These are phyloP conservation scores for Gobius niger DNA, from an alignment of 2,113 vertebrate species.

Conservation along the genomic window DNA sequence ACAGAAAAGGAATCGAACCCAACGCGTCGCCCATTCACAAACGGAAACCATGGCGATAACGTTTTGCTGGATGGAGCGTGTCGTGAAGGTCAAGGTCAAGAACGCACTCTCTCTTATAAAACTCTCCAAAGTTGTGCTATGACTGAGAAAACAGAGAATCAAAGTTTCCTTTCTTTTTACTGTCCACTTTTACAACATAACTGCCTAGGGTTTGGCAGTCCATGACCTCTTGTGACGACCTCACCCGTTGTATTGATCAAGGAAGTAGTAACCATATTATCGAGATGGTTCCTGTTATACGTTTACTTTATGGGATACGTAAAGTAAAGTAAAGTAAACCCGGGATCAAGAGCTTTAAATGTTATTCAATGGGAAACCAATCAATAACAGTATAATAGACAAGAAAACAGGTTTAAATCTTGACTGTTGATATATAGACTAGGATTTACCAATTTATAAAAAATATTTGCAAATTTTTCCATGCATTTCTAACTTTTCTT, in stretches of 20 bases:
- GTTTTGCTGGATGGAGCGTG: not conserved
- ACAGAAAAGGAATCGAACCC: too few species aligned
- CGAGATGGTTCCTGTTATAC: not conserved
- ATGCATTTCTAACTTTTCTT: not conserved
- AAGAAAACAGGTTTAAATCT: too few species aligned
- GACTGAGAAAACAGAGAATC: not conserved
- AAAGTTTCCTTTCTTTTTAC: conserved; percentile 9
- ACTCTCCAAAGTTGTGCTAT: not conserved
- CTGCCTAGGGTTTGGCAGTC: conserved; percentile 13
- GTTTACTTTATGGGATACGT: too few species aligned
- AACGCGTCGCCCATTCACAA: not conserved
- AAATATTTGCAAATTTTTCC: too few species aligned
- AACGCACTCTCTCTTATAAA: not conserved
- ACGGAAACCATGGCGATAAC: not conserved
- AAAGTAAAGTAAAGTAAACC: too few species aligned
- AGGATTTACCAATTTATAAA: too few species aligned
- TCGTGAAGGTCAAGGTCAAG: not conserved
- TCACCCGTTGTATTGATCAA: conserved; percentile 34
- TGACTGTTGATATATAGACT: too few species aligned
- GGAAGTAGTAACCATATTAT: not conserved
- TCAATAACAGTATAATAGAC: too few species aligned
- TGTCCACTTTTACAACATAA: conserved; percentile 61
- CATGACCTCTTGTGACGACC: not conserved
- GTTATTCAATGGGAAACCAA: too few species aligned
- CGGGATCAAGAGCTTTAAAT: too few species aligned